Conservation (phyloP, 1,140 invertebrate species). For the Hylaeus volcanicus region DNA sequence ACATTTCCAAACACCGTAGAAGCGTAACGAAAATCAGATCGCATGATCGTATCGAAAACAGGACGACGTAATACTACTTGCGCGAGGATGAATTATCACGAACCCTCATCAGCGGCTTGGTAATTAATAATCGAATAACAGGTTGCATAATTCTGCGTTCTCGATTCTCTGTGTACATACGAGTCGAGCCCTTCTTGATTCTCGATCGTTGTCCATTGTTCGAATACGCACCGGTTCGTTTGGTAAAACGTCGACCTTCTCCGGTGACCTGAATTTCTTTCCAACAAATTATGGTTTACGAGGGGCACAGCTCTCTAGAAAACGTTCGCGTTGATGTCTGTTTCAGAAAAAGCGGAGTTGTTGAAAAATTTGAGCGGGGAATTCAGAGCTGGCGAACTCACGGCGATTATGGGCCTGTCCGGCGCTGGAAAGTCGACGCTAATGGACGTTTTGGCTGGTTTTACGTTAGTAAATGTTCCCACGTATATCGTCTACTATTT, state of each 20-base stretch:
- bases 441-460: slow-evolving; percentile 88
- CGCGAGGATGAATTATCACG: not conserved
- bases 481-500: not conserved
- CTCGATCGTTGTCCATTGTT: no score
- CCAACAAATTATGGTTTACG: not conserved
- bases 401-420: slow-evolving; percentile 92
- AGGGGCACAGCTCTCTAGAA: not conserved
- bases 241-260: not conserved
- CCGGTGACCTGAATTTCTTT: not conserved
- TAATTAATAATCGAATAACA: not conserved
- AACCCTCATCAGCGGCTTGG: not conserved
- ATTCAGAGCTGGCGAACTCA: slow-evolving; percentile 85
- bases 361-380: slow-evolving; percentile 83
- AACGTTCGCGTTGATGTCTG: slow-evolving; percentile 24
- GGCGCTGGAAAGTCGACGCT: slow-evolving; percentile 93
- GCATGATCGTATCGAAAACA: not conserved
- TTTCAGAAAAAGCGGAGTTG: slow-evolving; percentile 82
- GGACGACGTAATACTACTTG: not conserved
- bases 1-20: not conserved
- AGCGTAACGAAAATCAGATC: not conserved
- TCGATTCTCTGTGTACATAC: not conserved
- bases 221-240: no score
- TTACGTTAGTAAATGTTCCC: slow-evolving; percentile 81
- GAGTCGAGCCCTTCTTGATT: no score
- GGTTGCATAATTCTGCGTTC: not conserved